A percentile compares a stretch with the other conserved stretches of the same genome.
These are phyloP conservation scores for Idaea straminata DNA, from an alignment of 2,888 invertebrate species.

Conservation along the genomic window DNA sequence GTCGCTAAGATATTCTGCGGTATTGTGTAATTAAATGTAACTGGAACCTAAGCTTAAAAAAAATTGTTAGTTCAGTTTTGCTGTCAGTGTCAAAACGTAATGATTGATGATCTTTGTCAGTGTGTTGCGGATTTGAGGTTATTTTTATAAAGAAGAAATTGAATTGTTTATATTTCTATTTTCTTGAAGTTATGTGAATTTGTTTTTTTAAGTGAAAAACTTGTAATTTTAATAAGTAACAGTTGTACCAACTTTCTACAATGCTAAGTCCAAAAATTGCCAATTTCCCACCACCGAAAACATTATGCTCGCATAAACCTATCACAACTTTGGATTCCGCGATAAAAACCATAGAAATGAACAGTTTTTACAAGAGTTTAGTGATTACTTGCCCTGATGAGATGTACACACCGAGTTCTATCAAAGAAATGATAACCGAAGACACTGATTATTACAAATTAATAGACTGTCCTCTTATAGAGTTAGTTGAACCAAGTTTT, in stretches of 20 bases:
- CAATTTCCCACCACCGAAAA: slow-evolving; percentile 63
- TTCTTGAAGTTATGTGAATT: neutral
- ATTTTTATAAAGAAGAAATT: too few species aligned
- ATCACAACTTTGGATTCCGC: slow-evolving; percentile 41
- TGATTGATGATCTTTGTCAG: too few species aligned
- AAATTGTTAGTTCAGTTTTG: too few species aligned
- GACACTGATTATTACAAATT: slow-evolving; percentile 66
- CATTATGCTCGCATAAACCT: slow-evolving; percentile 41
- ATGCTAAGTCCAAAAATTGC: slow-evolving; percentile 67
- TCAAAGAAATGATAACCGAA: slow-evolving; percentile 51
- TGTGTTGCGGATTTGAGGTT: neutral
- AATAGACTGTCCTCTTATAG: slow-evolving; percentile 45
- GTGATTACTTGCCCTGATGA: slow-evolving; percentile 68
- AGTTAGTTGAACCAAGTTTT: slow-evolving; percentile 55
- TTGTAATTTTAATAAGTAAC: neutral
- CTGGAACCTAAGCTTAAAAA: too few species aligned
- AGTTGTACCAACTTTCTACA: neutral
- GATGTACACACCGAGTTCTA: slow-evolving; percentile 43
- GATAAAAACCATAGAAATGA: slow-evolving; percentile 44
- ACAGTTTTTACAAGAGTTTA: slow-evolving; percentile 62
- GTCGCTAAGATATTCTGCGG: neutral
- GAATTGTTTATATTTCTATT: neutral
- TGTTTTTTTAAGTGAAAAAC: neutral
- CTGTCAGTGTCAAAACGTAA: too few species aligned
- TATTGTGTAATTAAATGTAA: too few species aligned